Percentiles rank a stretch among this genome's conserved stretches.
phyloP scores from a whole-genome alignment of 53 echinoderm and acorn worm genomes.

The Luidia sarsii region DNA sequence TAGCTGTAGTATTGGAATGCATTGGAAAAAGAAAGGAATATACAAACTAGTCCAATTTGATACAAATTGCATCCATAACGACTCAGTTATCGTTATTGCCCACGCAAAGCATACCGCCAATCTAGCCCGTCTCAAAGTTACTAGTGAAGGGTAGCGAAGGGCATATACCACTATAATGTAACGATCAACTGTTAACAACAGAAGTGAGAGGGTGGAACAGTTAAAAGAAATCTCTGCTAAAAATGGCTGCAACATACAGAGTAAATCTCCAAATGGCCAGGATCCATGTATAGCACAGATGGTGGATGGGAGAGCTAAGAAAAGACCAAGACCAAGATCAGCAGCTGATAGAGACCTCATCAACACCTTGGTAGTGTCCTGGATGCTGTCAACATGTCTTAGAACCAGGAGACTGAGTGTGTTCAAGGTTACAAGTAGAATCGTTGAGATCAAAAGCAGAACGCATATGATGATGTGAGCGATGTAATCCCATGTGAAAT shows the following conservation, averaged over 20 bases:
- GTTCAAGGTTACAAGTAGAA: too few species aligned
- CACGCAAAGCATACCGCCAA: constrained; percentile 3
- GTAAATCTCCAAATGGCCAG: constrained; percentile 27
- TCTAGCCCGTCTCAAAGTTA: constrained; percentile 19
- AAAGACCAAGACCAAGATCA: too few species aligned
- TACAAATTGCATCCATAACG: too few species aligned
- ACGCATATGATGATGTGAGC: too few species aligned
- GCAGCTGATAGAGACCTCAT: too few species aligned
- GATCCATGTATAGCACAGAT: background rate
- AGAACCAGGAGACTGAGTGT: too few species aligned
- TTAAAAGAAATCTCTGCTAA: background rate
- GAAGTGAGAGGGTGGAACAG: background rate
- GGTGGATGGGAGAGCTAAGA: too few species aligned
- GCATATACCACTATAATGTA: constrained; percentile 46
- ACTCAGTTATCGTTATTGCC: background rate
- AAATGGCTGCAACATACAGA: constrained; percentile 22
- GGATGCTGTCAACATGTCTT: too few species aligned
- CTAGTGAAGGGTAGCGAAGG: constrained; percentile 27
- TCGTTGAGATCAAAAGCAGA: too few species aligned
- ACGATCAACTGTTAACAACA: constrained; percentile 30
- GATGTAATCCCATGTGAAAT: too few species aligned
- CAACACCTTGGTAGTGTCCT: too few species aligned
- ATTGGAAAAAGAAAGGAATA: too few species aligned
- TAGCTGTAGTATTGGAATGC: background rate
- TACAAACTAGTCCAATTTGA: background rate